Evolutionary conservation across 2,888 invertebrate genomes (phyloP), one percentile per base, ranked within the genome.

Genomic region (Oligia fasciuncula): DNA sequence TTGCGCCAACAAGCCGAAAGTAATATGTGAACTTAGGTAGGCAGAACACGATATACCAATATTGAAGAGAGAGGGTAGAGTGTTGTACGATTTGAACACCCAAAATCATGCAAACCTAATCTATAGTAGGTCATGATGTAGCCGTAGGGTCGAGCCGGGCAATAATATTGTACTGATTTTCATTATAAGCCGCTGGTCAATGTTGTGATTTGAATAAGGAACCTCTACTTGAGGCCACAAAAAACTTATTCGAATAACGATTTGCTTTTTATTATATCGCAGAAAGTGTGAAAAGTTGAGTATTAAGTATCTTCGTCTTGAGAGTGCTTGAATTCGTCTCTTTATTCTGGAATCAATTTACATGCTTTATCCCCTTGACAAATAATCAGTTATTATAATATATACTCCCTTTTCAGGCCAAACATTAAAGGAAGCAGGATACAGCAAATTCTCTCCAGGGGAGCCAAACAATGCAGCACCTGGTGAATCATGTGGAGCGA

Each of bases 341-440:
- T 6, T 19, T 11, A n/a, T 69, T 69, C 11, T 29, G 14, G 8
- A 35, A 23, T 19, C 0, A 35, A 14, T 35, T 8, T 35, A 35
- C 40, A 40, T n/a, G 5, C 23, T 23, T 54, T 23, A 54, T 8
- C 13, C 23, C 23, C 35, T 54, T 35, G 23, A 23, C 8, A 2
- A 54, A 40, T 70, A 70, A 54, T 57, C 17, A 9, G 9, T 40
- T n/a, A 17, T 5, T 2, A 35, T 35, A 35, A 35, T 35, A 35
- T 14, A 35, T 14, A 35, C 35, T 35, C 0, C 11, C 2, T 17
- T 80, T 78, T 62, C 80, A 78, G 77, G 77, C 6, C 60, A 80
- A 70, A 43, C 60, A 5, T 6, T 78, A 62, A 35, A 3, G 5
- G 77, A 78, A 49, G 77, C 80, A 43, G 77, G 77, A 43, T 80